Conservation (phyloP, 2,113 vertebrate genomes). For the Aspidoscelis tigris region DNA sequence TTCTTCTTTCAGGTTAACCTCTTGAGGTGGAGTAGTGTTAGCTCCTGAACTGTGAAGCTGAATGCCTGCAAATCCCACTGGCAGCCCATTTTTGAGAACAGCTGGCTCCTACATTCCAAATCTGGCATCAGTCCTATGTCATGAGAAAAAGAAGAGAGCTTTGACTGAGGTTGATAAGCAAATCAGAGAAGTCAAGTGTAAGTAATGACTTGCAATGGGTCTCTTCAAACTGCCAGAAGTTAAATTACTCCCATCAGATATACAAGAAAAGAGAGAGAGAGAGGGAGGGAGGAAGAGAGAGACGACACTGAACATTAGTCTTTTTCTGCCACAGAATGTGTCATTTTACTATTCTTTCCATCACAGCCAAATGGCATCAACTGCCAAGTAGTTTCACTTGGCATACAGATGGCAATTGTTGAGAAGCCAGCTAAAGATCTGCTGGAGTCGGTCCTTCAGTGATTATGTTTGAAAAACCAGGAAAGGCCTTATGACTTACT, state of each 20-base stretch:
- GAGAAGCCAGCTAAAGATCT: conserved; percentile 50
- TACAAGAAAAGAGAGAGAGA: conserved; percentile 11
- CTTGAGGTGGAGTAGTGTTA: background rate
- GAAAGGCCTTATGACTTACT: conserved; percentile 58
- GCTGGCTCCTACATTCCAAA: background rate
- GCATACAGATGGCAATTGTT: conserved; percentile 43
- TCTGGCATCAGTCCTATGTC: conserved; percentile 11
- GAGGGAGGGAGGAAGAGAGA: background rate
- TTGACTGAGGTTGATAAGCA: conserved; percentile 24
- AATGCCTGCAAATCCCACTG: background rate
- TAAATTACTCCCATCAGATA: background rate
- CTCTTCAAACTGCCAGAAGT: conserved; percentile 26
- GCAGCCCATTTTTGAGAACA: conserved; percentile 1
- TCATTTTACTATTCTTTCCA: conserved; percentile 34
- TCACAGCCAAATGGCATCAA: conserved; percentile 44
- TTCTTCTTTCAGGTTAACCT: conserved; percentile 1
- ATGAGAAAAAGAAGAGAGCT: background rate
- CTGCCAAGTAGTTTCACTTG: conserved; percentile 15
- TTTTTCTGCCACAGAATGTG: background rate
- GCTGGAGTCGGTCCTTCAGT: conserved; percentile 29
- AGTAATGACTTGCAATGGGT: background rate
- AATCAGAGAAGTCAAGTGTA: conserved; percentile 21
- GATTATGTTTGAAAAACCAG: conserved; percentile 44
- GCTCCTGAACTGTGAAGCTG: conserved; percentile 7
- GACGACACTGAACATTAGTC: rapidly evolving